Percentiles rank a stretch among this genome's conserved stretches.
Evolutionary conservation across 2,797 vertebrate genomes (phyloP).

Genomic region (Mormyrus hasselquistii): DNA sequence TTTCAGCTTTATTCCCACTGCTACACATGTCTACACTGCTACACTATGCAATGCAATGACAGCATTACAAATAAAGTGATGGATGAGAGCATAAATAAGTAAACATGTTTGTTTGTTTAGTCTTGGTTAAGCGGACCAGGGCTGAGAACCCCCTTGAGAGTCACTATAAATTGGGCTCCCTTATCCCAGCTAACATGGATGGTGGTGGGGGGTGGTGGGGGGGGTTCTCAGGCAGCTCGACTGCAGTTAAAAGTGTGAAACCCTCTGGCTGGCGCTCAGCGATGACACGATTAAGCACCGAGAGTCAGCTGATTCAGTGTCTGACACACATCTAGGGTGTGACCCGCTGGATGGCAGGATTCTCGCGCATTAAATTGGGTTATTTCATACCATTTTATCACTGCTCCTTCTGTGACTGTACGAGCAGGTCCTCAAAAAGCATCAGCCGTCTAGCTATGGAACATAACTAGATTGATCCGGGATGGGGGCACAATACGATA

Average conservation of each 20-base stretch:
- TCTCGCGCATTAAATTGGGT: neutral
- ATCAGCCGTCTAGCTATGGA: neutral
- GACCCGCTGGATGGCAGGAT: neutral
- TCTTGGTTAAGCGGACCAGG: neutral
- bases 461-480: neutral
- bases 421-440: neutral
- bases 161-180: neutral
- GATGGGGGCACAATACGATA: neutral
- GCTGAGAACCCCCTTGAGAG: neutral
- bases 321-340: neutral
- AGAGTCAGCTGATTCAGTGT: neutral
- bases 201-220: neutral
- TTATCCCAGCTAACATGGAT: neutral
- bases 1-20: neutral
- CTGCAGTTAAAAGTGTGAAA: neutral
- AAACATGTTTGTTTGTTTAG: conserved; percentile 3
- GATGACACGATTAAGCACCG: neutral
- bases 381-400: neutral
- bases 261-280: neutral
- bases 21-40: neutral
- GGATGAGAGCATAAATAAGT: neutral
- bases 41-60: neutral
- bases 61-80: neutral
- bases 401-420: neutral
- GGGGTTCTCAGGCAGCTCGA: neutral